Conservation (phyloP, 1,140 invertebrate genomes). For the Drosophila willistoni region DNA sequence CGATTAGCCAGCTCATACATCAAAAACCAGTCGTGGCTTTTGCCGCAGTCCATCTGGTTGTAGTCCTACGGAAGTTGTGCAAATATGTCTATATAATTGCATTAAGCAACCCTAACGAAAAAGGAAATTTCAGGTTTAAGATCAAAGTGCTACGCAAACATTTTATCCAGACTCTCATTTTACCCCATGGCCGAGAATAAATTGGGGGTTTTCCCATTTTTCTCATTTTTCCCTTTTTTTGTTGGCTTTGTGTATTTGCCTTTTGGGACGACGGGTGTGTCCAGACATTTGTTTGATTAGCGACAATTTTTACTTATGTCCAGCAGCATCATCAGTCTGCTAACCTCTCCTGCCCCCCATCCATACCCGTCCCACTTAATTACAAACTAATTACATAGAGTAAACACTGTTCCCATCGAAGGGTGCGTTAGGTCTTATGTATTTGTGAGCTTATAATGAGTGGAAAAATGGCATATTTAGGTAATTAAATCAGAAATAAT, state of each 20-base stretch:
- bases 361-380: constrained; percentile 45
- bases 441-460: constrained; percentile 36
- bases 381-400: constrained; percentile 70
- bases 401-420: constrained; percentile 46
- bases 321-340: constrained; percentile 15
- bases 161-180: constrained; percentile 34
- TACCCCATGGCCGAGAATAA: constrained; percentile 35
- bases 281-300: constrained; percentile 65
- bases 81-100: constrained; percentile 81
- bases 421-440: constrained; percentile 1
- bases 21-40: constrained; percentile 53
- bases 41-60: constrained; percentile 11
- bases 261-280: constrained; percentile 35
- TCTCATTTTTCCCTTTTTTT: constrained; percentile 33
- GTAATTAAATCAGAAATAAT: constrained; percentile 36
- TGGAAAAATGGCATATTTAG: constrained; percentile 39
- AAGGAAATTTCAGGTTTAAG: constrained; percentile 48
- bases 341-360: constrained; percentile 10
- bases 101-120: constrained; percentile 58
- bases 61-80: constrained; percentile 60
- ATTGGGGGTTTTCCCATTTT: constrained; percentile 23
- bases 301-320: constrained; percentile 60
- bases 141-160: constrained; percentile 78
- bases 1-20: constrained; percentile 74
- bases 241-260: constrained; percentile 23